These are phyloP conservation scores for Delphinus delphis DNA, from an alignment of 2,113 vertebrate genomes.

Conservation along the genomic window DNA sequence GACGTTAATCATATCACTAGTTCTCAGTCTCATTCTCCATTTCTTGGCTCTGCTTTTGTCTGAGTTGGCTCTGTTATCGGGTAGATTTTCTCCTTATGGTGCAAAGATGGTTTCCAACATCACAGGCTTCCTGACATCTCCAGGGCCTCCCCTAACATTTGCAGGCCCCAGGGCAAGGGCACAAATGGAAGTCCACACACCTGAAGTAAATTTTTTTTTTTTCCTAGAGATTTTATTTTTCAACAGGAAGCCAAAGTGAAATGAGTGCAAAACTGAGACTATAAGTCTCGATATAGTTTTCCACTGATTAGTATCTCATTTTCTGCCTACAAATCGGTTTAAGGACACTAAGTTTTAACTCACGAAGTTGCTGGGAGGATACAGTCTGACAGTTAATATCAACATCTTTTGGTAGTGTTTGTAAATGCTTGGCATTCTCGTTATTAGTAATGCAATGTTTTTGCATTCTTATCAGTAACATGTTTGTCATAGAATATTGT, in stretches of 20 bases:
- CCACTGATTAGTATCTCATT: neutral
- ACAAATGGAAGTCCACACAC: neutral
- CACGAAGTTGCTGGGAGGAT: neutral
- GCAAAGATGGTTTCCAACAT: neutral
- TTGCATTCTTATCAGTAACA: neutral
- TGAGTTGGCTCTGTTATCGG: neutral
- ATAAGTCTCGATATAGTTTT: constrained; percentile 16
- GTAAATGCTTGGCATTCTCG: neutral
- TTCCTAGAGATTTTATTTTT: neutral
- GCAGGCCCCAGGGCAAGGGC: neutral
- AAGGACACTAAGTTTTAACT: neutral
- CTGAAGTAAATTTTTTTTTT: neutral
- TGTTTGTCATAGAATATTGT: neutral
- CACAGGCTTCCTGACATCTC: neutral
- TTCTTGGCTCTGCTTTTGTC: neutral
- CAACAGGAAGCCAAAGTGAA: neutral
- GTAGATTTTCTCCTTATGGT: neutral
- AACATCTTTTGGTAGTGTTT: neutral
- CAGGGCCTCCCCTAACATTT: neutral
- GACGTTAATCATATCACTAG: neutral
- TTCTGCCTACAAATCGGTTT: constrained; percentile 31
- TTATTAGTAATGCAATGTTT: neutral
- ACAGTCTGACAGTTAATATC: neutral
- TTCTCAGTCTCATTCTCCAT: neutral
- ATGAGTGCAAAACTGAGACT: neutral